Base-by-base conservation (phyloP, 2,797 vertebrate genomes). In the Parambassis ranga region DNA sequence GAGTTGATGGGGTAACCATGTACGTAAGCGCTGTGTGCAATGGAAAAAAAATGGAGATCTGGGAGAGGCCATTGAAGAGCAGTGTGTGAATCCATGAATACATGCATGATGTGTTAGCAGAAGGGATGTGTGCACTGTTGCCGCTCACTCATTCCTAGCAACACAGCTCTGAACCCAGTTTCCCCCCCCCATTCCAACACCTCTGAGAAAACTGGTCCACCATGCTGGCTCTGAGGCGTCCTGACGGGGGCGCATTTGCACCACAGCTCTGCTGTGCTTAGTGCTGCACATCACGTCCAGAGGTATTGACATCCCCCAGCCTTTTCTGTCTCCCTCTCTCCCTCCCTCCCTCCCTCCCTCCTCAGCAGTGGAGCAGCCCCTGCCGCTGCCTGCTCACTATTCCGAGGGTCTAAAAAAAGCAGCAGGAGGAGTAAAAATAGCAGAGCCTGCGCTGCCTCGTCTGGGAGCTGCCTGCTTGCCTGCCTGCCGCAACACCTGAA, bases 391-490 rank as follows among this genome's bases (percentile, higher is more conserved):
- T 92, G 91, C 94, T 95, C 94, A 95, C 95, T 95, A 95, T 95
- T 95, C 89, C 82, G 83, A 89, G 88, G 87, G 93, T 86, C 95
- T 98, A 98, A 97, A 98, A 98, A 98, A 95, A 96, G 95, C 94
- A 96, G 93, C 92, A 88, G 65, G 84, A 89, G 90, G 88, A 95
- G 93, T 98, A 98, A 98, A 98, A 98, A 98, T 98, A 98, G 94
- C 90, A 93, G 89, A 62, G 81, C 81, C 67, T 89, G 92, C 91
- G 91, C 93, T 95, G 93, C 94, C 92, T 94, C 91, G 94, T 97
- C 96, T 98, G 94, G 93, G 89, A 92, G 79, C 81, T 80, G 83
- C 85, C 74, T 72, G 72, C 73, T 70, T 73, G 61, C 68, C 65
- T 81, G 77, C 76, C 90, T 89, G 93, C 93, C 84, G 92, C 92